Base-by-base conservation (phyloP, 2,888 invertebrate species). In the Lysandra bellargus region DNA sequence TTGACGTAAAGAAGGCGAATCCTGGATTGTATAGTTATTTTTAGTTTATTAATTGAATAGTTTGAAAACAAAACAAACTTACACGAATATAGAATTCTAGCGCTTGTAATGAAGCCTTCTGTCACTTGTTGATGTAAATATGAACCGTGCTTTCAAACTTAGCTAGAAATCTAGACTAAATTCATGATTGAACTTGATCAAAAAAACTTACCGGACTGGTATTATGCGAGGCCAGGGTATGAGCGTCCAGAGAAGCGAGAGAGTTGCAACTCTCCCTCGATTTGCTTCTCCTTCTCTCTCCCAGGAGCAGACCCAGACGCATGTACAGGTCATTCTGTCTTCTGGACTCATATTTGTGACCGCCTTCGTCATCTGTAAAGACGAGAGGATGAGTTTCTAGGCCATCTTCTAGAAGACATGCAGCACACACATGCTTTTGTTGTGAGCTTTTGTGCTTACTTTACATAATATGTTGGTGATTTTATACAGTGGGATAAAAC, bases 281-380 rank as follows among this genome's bases (percentile, higher is more conserved):
- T 80, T 93, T 94, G 82, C 95, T 95, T 78, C 94, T 85, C 33
- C 91, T 87, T 53, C 96, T 91, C 84, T 97, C 97, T 0, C 97
- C 98, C 78, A 98, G 94, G 72, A 98, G 93, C n/a, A 98, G 93
- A 0, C 98, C 98, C 64, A 98, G 94, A 33, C 98, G 95, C 96
- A 97, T 97, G 92, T 98, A 97, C 83, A 98, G 95, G 88, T 98
- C 98, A 87, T 96, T 97, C 89, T 97, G 94, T 37, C 94, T 82
- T 12, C 93, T 82, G 0, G 93, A 89, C 92, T 94, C 94, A 82
- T 90, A 93, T 87, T 96, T 97, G 83, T 95, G 95, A 80, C 96
- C 96, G 40, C 96, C 96, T 93, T 97, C 97, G 85, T 97, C 97
- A 90, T 97, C 97, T 97, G 89, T 2, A 84, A 87, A 80, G 72